phyloP scores from a whole-genome alignment of 1,140 invertebrate species.

The Polypedilum pembai region DNA sequence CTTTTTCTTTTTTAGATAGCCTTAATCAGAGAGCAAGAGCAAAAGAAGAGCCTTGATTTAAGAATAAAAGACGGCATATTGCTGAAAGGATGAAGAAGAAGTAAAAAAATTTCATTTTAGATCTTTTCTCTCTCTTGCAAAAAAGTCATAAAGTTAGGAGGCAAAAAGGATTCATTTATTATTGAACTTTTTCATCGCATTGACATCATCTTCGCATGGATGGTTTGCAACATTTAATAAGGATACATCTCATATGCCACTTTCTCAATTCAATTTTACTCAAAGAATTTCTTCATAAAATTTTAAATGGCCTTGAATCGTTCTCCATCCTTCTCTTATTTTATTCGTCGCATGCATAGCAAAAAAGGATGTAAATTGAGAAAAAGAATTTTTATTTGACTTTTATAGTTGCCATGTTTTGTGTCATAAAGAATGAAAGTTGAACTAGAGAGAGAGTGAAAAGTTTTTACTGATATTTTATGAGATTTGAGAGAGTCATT shows the following conservation, averaged over 20 bases:
- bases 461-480: not conserved
- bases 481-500: not conserved
- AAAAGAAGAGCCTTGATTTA: not conserved
- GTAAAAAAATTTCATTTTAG: not conserved
- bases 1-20: too few species aligned
- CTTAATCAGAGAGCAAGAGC: not conserved
- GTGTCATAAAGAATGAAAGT: not conserved
- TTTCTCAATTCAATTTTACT: not conserved
- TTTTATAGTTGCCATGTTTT: conserved; percentile 18
- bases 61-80: not conserved
- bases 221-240: not conserved
- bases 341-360: not conserved
- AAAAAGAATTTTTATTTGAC: not conserved
- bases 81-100: not conserved
- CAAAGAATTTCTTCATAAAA: not conserved
- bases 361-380: not conserved
- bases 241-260: not conserved
- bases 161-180: conserved; percentile 18
- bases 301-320: conserved; percentile 7
- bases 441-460: not conserved
- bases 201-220: not conserved
- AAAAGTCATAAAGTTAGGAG: too few species aligned
- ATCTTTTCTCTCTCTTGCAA: too few species aligned
- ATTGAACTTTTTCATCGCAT: not conserved
- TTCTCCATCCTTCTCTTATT: not conserved